Conservation (phyloP, 1,140 invertebrate genomes). For the Camponotus floridanus region DNA sequence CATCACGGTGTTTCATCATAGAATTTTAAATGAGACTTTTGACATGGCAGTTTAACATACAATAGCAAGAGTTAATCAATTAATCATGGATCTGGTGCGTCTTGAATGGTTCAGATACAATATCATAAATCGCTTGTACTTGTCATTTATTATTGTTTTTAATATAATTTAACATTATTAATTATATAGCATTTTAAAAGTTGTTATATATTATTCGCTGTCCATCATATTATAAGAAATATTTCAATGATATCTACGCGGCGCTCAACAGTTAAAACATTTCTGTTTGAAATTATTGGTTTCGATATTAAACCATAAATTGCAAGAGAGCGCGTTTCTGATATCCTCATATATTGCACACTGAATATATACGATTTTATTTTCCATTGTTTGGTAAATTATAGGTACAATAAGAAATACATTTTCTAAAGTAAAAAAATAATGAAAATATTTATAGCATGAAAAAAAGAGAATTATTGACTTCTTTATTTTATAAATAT, state of each 20-base stretch:
- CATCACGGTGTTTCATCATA: conserved; percentile 11
- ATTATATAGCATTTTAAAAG: not conserved
- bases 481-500: not conserved
- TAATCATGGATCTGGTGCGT: conserved; percentile 59
- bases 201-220: conserved; percentile 2
- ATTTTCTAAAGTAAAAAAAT: conserved; percentile 3
- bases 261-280: not conserved
- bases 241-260: conserved; percentile 7
- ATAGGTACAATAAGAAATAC: not conserved
- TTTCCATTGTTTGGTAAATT: not conserved
- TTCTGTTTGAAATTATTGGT: conserved; percentile 21
- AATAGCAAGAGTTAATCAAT: conserved; percentile 51
- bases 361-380: not conserved
- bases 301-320: conserved; percentile 47
- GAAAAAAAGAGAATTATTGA: not conserved
- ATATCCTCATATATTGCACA: conserved; percentile 22
- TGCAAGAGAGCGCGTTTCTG: not conserved
- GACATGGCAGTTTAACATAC: conserved; percentile 51
- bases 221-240: not conserved
- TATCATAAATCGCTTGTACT: not conserved
- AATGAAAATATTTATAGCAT: not conserved
- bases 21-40: conserved; percentile 33
- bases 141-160: not conserved
- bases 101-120: conserved; percentile 25
- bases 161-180: no score